Evolutionary conservation across 2,113 vertebrate genomes (phyloP), one percentile per base, ranked within the genome.

Genomic region (Scartelaos histophorus): DNA sequence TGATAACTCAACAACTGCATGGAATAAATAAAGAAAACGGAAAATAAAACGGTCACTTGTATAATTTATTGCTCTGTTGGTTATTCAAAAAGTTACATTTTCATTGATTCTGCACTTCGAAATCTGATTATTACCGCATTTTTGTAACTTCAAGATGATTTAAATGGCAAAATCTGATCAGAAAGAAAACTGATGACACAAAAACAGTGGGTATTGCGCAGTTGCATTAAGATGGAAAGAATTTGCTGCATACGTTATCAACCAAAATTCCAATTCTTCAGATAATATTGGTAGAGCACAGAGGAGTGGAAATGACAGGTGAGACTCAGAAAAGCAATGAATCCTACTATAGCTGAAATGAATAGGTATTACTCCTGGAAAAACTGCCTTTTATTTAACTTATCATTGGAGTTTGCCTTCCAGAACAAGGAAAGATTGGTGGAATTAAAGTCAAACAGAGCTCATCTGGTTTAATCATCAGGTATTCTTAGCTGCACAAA

Each of bases 391-490:
- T 64, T 64, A 43, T 64, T 64, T 1, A 64, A 64, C 61, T 64
- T 38, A 35, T 43, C 61, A 64, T 13, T 38, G 34, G 38, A 43
- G 61, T 64, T 64, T 64, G 58, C 58, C 7, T n/a, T 38, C 29
- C 16, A 38, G 61, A 64, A n/a, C 61, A 38, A 35, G 29, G 61
- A 64, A 38, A 15, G 19, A 21, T 38, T 6, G 3, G 29, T 35
- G 34, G 34, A 64, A 64, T 64, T 38, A 64, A 64, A 64, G 34
- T 38, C 61, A 64, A 64, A 64, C 61, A 64, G 34, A n/a, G 34
- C 29, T 16, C 29, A 19, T 13, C 29, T 17, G 47, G 60, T 62
- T 62, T 62, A 62, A 62, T 64, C 61, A 64, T 25, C 12, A 9
- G 61, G 19, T 38, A 43, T 64, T 64, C 29, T 64, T 64, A n/a